phyloP scores from a whole-genome alignment of 1,140 invertebrate genomes.

The Aphidius gifuensis region DNA sequence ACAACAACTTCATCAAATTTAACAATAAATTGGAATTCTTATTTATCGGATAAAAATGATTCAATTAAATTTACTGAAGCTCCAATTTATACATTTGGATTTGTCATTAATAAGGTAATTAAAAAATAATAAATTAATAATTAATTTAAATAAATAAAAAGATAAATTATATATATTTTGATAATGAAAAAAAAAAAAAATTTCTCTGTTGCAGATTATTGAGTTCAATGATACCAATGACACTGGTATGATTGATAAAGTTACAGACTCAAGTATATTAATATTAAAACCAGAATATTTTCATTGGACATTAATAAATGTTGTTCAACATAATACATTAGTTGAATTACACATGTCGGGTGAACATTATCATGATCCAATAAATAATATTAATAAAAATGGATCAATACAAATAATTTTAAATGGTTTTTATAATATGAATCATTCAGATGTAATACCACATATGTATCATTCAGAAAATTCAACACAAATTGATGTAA shows the following conservation, averaged over 20 bases:
- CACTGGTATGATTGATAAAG: slow-evolving; percentile 48
- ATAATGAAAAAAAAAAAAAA: background rate
- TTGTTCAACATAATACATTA: slow-evolving; percentile 40
- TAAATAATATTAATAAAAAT: slow-evolving; percentile 38
- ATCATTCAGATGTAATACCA: slow-evolving; percentile 57
- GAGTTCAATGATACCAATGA: slow-evolving; percentile 60
- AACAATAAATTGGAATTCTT: slow-evolving; percentile 52
- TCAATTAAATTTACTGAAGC: slow-evolving; percentile 50
- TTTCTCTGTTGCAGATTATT: slow-evolving; percentile 50
- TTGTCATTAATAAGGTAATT: slow-evolving; percentile 57
- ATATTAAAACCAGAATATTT: slow-evolving; percentile 43
- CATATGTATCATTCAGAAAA: slow-evolving; percentile 65
- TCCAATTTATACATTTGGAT: slow-evolving; percentile 56
- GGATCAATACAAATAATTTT: slow-evolving; percentile 49
- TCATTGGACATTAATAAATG: slow-evolving; percentile 44
- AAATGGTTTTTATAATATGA: slow-evolving; percentile 54
- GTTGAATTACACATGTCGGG: slow-evolving; percentile 51
- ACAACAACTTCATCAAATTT: slow-evolving; percentile 49
- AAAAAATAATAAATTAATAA: too few relatives aligned
- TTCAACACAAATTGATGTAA: slow-evolving; percentile 62
- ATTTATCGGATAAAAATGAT: slow-evolving; percentile 34
- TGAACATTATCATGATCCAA: slow-evolving; percentile 36
- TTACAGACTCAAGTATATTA: slow-evolving; percentile 33
- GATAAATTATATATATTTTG: background rate
- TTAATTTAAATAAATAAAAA: too few relatives aligned